Evolutionary conservation across 2,797 vertebrate genomes (phyloP), one percentile per base, ranked within the genome.

Genomic region (Hemibagrus guttatus): DNA sequence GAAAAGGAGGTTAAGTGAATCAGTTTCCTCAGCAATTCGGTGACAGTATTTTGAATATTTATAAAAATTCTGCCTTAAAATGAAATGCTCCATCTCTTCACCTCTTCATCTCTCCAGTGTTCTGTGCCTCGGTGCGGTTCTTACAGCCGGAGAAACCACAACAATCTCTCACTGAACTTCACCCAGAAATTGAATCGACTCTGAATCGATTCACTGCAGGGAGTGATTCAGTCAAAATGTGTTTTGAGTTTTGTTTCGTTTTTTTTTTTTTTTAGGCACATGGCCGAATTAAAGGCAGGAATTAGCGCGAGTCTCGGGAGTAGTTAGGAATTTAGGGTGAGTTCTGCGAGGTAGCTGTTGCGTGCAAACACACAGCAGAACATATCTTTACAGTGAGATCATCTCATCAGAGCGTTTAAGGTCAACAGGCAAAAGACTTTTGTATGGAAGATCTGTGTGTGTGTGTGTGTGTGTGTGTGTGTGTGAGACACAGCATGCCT

Each of bases 401-500:
- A 31, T 31, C 1, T 76, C 52, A 56, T 56, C 52, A 16, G 3
- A 3, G 2, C 2, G 3, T 42, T 46, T 81, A 35, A 79, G 52
- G 79, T n/a, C 58, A 46, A 35, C 6, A 63, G 58, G 26, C 4
- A 80, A 80, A 61, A 61, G 52, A 52, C 13, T 46, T 19, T 46
- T 35, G 9, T 3, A 39, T 39, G 35, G 35, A 39, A 39, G 4
- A 39, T 39, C 35, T 39, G 1, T 31, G 49, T n/a, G 13, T 54
- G 74, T 76, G 72, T 75, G 72, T 49, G 26, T 6, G 39, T 74
- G 71, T 49, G 39, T 74, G 71, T n/a, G 71, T n/a, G 46, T n/a
- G 71, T 75, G 72, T 49, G 42, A 13, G 72, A 16, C 46, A 49
- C 46, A n/a, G 23, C 13, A 5, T 4, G 28, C 56, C 75, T 52